Percentiles rank a stretch among this genome's conserved stretches.
These are phyloP conservation scores for Phaedon cochleariae DNA, from an alignment of 2,888 invertebrate genomes.

Conservation along the genomic window DNA sequence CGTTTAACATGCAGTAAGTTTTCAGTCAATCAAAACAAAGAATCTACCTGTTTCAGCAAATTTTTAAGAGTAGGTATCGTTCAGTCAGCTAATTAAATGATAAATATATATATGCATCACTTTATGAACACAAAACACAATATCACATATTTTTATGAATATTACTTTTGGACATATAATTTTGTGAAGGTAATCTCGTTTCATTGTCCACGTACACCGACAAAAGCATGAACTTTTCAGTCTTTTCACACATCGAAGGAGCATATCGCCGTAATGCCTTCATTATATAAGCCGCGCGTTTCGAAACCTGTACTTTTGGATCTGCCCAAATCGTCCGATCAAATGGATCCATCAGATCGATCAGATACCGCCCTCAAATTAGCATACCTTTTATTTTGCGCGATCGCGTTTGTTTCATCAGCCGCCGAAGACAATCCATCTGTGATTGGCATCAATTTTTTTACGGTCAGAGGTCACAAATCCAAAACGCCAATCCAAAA, in stretches of 20 bases:
- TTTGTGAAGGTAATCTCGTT: too few relatives aligned
- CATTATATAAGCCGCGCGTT: conserved; percentile 43
- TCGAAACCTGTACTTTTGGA: conserved; percentile 37
- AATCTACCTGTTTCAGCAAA: too few relatives aligned
- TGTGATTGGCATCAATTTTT: conserved; percentile 2
- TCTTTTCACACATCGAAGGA: conserved; percentile 50
- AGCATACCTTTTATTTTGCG: conserved; percentile 34
- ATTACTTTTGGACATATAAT: too few relatives aligned
- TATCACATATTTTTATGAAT: too few relatives aligned
- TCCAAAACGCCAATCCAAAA: too few relatives aligned
- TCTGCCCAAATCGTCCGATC: conserved; percentile 46
- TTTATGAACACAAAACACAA: too few relatives aligned
- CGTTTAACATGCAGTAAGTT: too few relatives aligned
- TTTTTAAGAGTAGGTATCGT: too few relatives aligned
- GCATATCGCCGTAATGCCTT: conserved; percentile 53
- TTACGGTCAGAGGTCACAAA: conserved; percentile 8
- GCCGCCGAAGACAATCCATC: neutral
- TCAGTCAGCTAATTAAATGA: too few relatives aligned
- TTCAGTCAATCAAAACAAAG: too few relatives aligned
- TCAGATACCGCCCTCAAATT: conserved; percentile 48
- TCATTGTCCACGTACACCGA: neutral
- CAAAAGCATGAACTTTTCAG: neutral
- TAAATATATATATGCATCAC: too few relatives aligned
- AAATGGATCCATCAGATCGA: conserved; percentile 37
- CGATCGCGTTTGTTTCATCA: conserved; percentile 1